These are phyloP conservation scores for Acridotheres tristis DNA, from an alignment of 2,797 vertebrate species.

Conservation along the genomic window DNA sequence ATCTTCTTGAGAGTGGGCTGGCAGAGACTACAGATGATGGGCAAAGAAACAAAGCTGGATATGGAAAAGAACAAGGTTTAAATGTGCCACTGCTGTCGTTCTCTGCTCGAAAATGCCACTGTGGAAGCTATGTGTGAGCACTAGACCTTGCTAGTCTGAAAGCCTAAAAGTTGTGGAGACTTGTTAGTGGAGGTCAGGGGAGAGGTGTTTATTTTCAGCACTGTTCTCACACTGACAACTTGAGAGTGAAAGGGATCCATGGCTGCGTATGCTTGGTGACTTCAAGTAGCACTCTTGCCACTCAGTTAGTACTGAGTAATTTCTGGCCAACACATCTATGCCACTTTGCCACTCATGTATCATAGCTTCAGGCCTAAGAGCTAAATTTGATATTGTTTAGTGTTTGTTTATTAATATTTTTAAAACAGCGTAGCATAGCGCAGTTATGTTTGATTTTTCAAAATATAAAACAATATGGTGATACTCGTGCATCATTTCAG, in stretches of 20 bases:
- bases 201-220: conserved; percentile 61
- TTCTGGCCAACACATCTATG: conserved; percentile 37
- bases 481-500: neutral
- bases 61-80: neutral
- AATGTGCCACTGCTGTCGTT: neutral
- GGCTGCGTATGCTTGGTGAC: neutral
- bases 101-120: conserved; percentile 1
- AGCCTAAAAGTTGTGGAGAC: conserved; percentile 21
- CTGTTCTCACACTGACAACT: conserved; percentile 44
- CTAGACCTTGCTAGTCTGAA: conserved; percentile 22
- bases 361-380: conserved; percentile 34
- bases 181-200: neutral
- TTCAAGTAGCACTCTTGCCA: conserved; percentile 15
- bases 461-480: neutral
- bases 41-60: neutral
- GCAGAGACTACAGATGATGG: neutral
- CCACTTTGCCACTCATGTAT: neutral
- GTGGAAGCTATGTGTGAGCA: neutral
- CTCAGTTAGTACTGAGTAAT: conserved; percentile 23
- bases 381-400: conserved; percentile 30
- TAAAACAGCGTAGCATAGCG: neutral
- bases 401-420: conserved; percentile 61
- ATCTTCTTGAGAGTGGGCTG: neutral
- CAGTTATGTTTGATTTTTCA: conserved; percentile 15
- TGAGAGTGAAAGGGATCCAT: neutral